Evolutionary conservation across 2,888 invertebrate genomes (phyloP).

Genomic region (Drosophila birchii): DNA sequence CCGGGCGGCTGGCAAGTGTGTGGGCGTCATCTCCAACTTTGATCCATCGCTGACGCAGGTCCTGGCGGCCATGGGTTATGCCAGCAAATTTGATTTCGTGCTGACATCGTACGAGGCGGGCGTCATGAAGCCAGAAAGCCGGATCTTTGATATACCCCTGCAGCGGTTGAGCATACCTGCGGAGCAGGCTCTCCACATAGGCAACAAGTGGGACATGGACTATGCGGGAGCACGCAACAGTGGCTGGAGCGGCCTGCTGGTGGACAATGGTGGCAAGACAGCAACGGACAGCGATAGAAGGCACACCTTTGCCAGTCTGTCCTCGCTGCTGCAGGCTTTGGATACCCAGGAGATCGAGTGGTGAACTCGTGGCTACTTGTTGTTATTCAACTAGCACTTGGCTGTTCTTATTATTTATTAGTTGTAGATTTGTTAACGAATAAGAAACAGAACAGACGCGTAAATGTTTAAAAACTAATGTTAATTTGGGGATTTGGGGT

Average conservation of each 20-base stretch:
- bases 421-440: conserved; percentile 6
- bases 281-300: neutral
- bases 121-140: conserved; percentile 81
- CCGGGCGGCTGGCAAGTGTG: conserved; percentile 69
- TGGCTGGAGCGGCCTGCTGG: conserved; percentile 81
- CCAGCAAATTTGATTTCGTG: conserved; percentile 90
- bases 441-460: conserved; percentile 14
- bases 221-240: conserved; percentile 90
- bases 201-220: conserved; percentile 91
- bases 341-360: conserved; percentile 74
- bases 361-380: conserved; percentile 47
- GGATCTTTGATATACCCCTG: conserved; percentile 85
- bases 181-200: conserved; percentile 91
- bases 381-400: conserved; percentile 7
- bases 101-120: conserved; percentile 91
- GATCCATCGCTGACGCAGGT: conserved; percentile 91
- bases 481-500: conserved; percentile 10
- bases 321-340: conserved; percentile 66
- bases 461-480: conserved; percentile 11
- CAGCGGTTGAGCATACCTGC: conserved; percentile 85
- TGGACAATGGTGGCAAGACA: conserved; percentile 41
- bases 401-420: conserved; percentile 15
- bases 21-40: conserved; percentile 95
- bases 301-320: conserved; percentile 72
- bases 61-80: conserved; percentile 87